Conservation (phyloP, 2,888 invertebrate species). For the Creontiades dilutus region DNA sequence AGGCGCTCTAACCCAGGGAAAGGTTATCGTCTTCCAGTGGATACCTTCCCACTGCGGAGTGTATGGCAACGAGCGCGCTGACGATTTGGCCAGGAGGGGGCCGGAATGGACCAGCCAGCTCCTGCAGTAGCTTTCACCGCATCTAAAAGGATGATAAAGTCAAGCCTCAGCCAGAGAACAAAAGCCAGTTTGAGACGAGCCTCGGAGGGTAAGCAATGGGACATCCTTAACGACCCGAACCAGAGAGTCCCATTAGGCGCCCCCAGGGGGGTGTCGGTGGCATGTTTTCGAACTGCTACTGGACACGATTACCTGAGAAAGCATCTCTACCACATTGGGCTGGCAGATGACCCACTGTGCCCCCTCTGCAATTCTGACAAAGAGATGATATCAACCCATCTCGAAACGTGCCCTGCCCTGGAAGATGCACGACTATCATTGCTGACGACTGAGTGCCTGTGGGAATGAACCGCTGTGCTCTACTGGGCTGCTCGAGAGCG, state of each 20-base stretch:
- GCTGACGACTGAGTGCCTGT: background rate
- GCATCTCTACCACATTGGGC: background rate
- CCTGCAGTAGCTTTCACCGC: background rate
- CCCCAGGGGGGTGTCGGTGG: background rate
- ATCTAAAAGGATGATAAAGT: background rate
- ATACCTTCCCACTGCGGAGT: background rate
- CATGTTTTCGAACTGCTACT: constrained; percentile 24
- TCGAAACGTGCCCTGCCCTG: constrained; percentile 4
- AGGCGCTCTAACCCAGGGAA: background rate
- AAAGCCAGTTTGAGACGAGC: background rate
- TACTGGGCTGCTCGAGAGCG: constrained; percentile 6
- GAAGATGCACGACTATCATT: no score
- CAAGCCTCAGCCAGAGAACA: background rate
- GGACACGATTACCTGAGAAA: constrained; percentile 20
- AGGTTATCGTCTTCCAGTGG: constrained; percentile 18
- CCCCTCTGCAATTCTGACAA: background rate
- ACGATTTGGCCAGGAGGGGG: background rate
- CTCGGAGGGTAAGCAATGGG: background rate
- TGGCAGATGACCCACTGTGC: background rate
- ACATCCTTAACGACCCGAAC: background rate
- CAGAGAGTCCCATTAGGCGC: background rate
- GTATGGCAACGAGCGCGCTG: background rate
- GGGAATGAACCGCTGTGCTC: background rate
- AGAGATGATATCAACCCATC: constrained; percentile 12
- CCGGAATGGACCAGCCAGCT: background rate